Conservation (phyloP, 1,140 invertebrate species). For the Hylaeus anthracinus region DNA sequence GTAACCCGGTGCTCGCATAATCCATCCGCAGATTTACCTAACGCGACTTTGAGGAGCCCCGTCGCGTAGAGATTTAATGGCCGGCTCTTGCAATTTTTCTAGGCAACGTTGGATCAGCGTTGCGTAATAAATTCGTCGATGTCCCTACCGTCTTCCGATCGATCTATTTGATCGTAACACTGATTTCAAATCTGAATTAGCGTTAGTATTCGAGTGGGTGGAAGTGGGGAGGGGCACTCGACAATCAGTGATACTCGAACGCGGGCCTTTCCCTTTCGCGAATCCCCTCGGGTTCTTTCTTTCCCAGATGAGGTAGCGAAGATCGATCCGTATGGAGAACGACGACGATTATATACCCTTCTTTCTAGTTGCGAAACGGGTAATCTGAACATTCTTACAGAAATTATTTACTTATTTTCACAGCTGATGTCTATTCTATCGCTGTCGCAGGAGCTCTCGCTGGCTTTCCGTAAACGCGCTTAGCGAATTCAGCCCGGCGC, state of each 20-base stretch:
- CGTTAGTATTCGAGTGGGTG: neutral
- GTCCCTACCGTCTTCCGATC: neutral
- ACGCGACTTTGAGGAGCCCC: conserved; percentile 1
- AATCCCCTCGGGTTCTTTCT: neutral
- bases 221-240: neutral
- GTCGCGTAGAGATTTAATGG: neutral
- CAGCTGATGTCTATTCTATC: too few species aligned
- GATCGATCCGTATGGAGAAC: conserved; percentile 24
- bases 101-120: neutral
- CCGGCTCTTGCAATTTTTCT: neutral
- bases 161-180: neutral
- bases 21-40: neutral
- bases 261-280: neutral
- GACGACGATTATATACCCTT: conserved; percentile 20
- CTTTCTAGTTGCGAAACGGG: too few species aligned
- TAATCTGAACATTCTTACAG: too few species aligned
- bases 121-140: conserved; percentile 24
- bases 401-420: too few species aligned
- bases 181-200: neutral
- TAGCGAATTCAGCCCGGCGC: neutral
- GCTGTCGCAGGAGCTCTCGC: too few species aligned
- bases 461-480: conserved; percentile 4
- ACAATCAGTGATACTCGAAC: conserved; percentile 19
- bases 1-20: conserved; percentile 30
- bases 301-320: neutral